A percentile compares a stretch with the other conserved stretches of the same genome.
phyloP scores from a whole-genome alignment of 2,113 vertebrate genomes.

The Scopus umbretta region DNA sequence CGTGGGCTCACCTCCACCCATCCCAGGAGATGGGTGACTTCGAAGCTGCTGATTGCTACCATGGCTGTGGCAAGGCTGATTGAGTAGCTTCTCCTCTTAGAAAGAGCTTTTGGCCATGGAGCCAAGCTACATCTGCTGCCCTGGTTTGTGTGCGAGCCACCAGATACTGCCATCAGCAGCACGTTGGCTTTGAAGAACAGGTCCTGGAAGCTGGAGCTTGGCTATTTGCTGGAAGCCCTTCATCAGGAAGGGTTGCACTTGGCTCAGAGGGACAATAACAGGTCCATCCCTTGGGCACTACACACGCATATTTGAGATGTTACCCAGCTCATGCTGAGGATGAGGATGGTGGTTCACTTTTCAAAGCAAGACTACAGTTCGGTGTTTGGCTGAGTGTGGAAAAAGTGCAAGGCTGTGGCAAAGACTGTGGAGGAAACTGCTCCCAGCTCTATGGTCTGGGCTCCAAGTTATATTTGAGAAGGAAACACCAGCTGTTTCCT shows the following conservation, averaged over 20 bases:
- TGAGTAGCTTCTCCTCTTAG: background rate
- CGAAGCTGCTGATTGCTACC: background rate
- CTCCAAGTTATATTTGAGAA: background rate
- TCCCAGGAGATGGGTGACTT: background rate
- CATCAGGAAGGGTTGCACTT: background rate
- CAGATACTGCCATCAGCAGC: background rate
- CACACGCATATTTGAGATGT: background rate
- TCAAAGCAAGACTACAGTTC: background rate
- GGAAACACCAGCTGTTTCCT: background rate
- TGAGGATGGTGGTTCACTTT: background rate
- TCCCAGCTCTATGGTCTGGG: background rate
- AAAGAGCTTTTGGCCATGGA: background rate
- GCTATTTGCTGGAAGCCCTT: background rate
- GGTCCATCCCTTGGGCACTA: background rate
- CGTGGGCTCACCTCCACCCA: background rate
- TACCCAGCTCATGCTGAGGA: background rate
- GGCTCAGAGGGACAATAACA: background rate
- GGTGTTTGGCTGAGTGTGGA: background rate
- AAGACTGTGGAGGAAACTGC: background rate
- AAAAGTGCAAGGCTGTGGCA: background rate
- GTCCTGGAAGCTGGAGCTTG: background rate
- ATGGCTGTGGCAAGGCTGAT: background rate
- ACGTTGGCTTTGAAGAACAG: background rate
- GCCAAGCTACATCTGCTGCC: background rate
- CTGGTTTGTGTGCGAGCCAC: background rate